Percentiles rank a stretch among this genome's conserved stretches.
phyloP scores from a whole-genome alignment of 2,113 vertebrate species.

The Peromyscus leucopus region DNA sequence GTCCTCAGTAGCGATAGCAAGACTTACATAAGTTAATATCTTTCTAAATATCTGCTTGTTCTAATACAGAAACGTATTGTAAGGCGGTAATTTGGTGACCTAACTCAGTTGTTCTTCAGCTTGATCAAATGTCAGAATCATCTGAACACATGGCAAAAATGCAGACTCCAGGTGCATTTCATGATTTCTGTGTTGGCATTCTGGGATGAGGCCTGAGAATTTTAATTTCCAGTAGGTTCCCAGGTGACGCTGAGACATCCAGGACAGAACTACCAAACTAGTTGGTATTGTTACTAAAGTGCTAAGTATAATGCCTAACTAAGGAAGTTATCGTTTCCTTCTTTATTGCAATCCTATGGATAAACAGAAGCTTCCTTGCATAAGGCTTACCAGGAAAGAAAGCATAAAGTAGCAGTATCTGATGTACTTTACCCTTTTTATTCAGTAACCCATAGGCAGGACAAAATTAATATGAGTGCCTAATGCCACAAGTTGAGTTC shows the following conservation, averaged over 20 bases:
- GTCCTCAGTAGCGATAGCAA: not conserved
- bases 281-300: not conserved
- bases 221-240: not conserved
- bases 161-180: not conserved
- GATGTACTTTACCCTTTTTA: not conserved
- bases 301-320: not conserved
- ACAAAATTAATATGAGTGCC: not conserved
- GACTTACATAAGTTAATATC: not conserved
- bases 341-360: not conserved
- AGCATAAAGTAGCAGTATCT: conserved; percentile 4
- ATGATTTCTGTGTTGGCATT: not conserved
- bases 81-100: not conserved
- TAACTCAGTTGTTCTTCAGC: not conserved
- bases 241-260: not conserved
- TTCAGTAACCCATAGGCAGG: not conserved
- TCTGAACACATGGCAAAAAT: not conserved
- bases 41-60: conserved; percentile 19
- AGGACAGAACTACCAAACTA: not conserved
- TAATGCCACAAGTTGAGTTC: conserved; percentile 37
- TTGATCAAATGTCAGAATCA: not conserved
- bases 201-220: not conserved
- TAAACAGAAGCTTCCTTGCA: conserved; percentile 4
- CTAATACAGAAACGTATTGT: not conserved
- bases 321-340: not conserved
- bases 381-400: conserved; percentile 46